phyloP scores from a whole-genome alignment of 2,113 vertebrate genomes.

The Galbula dea region DNA sequence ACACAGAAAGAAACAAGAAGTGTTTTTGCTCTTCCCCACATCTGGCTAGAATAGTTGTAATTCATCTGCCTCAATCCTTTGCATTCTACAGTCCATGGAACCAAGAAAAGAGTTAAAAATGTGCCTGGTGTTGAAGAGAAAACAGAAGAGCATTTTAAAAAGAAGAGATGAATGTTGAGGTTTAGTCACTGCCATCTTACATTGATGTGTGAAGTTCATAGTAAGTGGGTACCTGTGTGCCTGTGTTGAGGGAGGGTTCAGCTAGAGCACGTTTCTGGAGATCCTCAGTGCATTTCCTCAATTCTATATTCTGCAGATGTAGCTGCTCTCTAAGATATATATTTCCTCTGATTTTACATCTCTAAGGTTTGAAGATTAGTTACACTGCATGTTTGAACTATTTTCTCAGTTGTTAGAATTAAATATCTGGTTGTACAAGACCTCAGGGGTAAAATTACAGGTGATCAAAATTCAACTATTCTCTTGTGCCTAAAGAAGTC shows the following conservation, averaged over 20 bases:
- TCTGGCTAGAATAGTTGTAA: neutral
- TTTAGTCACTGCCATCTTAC: neutral
- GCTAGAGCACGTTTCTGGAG: neutral
- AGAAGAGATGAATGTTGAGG: neutral
- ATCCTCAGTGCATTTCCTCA: neutral
- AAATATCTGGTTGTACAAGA: conserved; percentile 24
- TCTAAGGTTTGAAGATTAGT: conserved; percentile 24
- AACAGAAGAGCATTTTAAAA: neutral
- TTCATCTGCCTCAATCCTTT: neutral
- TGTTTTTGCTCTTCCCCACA: neutral
- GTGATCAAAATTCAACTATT: conserved; percentile 32
- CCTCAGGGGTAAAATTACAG: conserved; percentile 32
- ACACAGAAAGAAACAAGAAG: neutral
- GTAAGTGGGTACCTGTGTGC: neutral
- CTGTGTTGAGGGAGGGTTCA: neutral
- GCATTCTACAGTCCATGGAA: neutral
- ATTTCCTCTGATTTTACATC: conserved; percentile 20
- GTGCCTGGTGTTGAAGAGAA: neutral
- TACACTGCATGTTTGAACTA: neutral
- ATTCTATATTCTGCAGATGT: neutral
- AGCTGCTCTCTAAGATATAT: neutral
- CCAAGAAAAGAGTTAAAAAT: neutral
- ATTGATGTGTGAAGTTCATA: neutral
- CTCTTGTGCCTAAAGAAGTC: neutral
- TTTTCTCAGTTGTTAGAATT: conserved; percentile 30